Conservation (phyloP, 1,140 invertebrate genomes). For the Hyles vespertilio region DNA sequence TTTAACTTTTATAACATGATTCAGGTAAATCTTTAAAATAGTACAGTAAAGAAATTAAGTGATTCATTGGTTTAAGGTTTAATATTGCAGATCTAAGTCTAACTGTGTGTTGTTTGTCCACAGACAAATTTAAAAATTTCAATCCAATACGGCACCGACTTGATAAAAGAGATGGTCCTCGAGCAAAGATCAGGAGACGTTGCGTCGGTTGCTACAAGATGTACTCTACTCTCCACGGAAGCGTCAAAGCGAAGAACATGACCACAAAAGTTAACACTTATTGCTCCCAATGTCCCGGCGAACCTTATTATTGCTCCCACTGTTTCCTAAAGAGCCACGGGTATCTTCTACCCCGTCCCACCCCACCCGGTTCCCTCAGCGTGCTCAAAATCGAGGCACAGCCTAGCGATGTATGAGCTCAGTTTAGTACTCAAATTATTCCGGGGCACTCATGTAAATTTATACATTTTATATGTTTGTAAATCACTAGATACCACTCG, state of each 20-base stretch:
- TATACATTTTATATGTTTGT: too few species aligned
- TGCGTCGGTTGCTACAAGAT: slow-evolving; percentile 24
- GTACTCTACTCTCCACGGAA: slow-evolving; percentile 15
- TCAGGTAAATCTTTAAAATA: too few species aligned
- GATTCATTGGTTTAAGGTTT: not conserved
- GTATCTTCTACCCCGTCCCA: slow-evolving; percentile 1
- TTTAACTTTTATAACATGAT: too few species aligned
- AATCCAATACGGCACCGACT: slow-evolving; percentile 6
- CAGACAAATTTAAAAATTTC: slow-evolving; percentile 11
- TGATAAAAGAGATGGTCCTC: slow-evolving; percentile 6
- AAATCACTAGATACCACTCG: too few species aligned
- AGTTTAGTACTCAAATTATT: too few species aligned
- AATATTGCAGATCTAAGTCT: slow-evolving; percentile 1
- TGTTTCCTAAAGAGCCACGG: slow-evolving; percentile 18
- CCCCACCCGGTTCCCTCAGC: too few species aligned
- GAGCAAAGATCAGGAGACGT: slow-evolving; percentile 6
- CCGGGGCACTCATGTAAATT: too few species aligned
- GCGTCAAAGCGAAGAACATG: slow-evolving; percentile 25
- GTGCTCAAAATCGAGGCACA: too few species aligned
- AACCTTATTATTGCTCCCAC: slow-evolving; percentile 25
- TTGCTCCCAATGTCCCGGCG: slow-evolving; percentile 25
- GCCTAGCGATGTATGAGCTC: too few species aligned
- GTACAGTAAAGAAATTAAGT: too few species aligned
- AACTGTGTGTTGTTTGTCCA: slow-evolving; percentile 7
- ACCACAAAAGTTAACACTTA: slow-evolving; percentile 33